phyloP scores from a whole-genome alignment of 23 tunicate genomes.

The Diplosoma virens region DNA sequence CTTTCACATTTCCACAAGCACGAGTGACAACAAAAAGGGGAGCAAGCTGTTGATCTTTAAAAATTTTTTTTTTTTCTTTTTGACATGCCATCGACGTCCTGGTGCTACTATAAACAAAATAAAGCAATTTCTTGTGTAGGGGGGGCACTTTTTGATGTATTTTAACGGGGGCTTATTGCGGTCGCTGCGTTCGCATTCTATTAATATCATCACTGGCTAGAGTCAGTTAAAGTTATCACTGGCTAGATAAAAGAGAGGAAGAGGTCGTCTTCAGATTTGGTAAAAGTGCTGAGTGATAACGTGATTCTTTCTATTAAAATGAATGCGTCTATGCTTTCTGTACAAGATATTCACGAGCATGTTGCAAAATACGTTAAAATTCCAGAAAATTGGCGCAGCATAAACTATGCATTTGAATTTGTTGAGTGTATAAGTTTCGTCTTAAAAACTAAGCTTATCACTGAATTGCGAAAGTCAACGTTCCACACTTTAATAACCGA shows the following conservation, averaged over 20 bases:
- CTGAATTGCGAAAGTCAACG: constrained; percentile 18
- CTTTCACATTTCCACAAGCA: no score
- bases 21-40: no score
- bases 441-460: constrained; percentile 11
- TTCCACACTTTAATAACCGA: constrained; percentile 1
- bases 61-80: no score
- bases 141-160: no score
- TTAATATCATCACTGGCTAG: no score
- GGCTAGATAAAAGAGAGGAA: neutral
- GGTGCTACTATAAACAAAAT: no score
- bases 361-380: constrained; percentile 10
- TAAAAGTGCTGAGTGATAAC: constrained; percentile 14
- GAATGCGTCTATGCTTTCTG: constrained; percentile 23
- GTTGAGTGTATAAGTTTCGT: constrained; percentile 17
- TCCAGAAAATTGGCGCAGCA: constrained; percentile 26
- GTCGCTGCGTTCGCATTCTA: no score
- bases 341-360: constrained; percentile 11
- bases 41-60: no score
- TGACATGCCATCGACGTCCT: no score
- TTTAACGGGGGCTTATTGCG: no score
- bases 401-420: constrained; percentile 21
- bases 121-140: no score
- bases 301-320: constrained; percentile 6
- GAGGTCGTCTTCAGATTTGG: neutral
- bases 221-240: no score